Evolutionary conservation across 2,113 vertebrate species (phyloP), one percentile per base, ranked within the genome.

Genomic region (Periophthalmodon schlosseri): DNA sequence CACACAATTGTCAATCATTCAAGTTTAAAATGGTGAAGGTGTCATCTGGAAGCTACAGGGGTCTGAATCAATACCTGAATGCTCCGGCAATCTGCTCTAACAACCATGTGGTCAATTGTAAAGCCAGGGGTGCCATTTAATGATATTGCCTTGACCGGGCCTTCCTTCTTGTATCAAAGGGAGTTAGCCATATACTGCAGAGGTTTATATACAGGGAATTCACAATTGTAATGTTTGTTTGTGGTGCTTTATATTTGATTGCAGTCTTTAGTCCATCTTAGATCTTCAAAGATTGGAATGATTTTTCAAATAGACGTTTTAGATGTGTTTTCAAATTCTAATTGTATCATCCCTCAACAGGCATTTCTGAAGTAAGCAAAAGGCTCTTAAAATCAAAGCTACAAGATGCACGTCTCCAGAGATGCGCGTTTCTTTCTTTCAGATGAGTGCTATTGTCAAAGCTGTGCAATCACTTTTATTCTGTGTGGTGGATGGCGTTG

Each of bases 381-480:
- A 67, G 61, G 77, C 79, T 85, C 78, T 84, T 80, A 23, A 85
- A 85, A 84, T 82, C 84, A 74, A 33, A 75, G 61, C 74, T 66
- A 54, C 49, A 78, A 77, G 72, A 65, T 50, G 72, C 68, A 49
- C 52, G 24, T 60, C 75, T 82, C 67, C 28, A 54, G 68, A 78
- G 75, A 75, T 7, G 13, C 13, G 21, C 33, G 60, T 74, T 78
- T 68, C 67, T 72, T 47, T 79, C 75, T 52, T 28, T 34, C 33
- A 9, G 16, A 63, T 54, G 78, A 80, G 77, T 84, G 72, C n/a
- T 84, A 72, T 84, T 88, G 77, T 86, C 82, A 75, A 73, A 79
- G 77, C 80, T 81, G 89, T 75, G 74, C 81, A 65, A 82, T 83
- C 74, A 76, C 78, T 84, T 80, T 28, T 81, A 82, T 87, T 84